These are phyloP conservation scores for Cygnus buccinator DNA, from an alignment of 2,113 vertebrate species.

Conservation along the genomic window DNA sequence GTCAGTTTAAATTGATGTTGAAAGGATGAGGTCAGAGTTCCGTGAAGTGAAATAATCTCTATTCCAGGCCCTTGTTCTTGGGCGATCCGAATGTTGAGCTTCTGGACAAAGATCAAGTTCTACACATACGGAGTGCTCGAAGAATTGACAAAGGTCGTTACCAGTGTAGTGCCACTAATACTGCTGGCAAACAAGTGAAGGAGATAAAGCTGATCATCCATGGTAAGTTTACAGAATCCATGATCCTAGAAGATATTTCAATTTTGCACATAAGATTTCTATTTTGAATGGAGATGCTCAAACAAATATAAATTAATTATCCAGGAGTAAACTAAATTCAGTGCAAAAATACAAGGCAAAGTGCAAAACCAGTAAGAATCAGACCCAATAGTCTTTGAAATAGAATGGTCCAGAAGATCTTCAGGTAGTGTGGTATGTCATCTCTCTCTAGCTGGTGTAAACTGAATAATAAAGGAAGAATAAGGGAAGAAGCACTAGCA, in stretches of 20 bases:
- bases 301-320: background rate
- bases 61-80: slow-evolving; percentile 85
- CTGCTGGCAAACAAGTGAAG: slow-evolving; percentile 89
- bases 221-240: slow-evolving; percentile 75
- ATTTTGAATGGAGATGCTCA: background rate
- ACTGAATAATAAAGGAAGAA: background rate
- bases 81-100: slow-evolving; percentile 88
- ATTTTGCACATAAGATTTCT: background rate
- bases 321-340: background rate
- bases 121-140: slow-evolving; percentile 85
- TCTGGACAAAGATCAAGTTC: slow-evolving; percentile 82
- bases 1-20: background rate
- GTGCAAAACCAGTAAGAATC: background rate
- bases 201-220: slow-evolving; percentile 87
- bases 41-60: background rate
- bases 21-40: background rate
- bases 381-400: background rate
- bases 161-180: slow-evolving; percentile 87
- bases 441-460: background rate
- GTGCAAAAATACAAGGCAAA: background rate
- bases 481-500: background rate
- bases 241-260: background rate
- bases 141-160: slow-evolving; percentile 91
- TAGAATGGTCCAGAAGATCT: background rate
- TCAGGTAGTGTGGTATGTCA: background rate